A percentile compares a stretch with the other conserved stretches of the same genome.
Evolutionary conservation across 2,888 invertebrate species (phyloP).

Genomic region (Cephus nigrinus): DNA sequence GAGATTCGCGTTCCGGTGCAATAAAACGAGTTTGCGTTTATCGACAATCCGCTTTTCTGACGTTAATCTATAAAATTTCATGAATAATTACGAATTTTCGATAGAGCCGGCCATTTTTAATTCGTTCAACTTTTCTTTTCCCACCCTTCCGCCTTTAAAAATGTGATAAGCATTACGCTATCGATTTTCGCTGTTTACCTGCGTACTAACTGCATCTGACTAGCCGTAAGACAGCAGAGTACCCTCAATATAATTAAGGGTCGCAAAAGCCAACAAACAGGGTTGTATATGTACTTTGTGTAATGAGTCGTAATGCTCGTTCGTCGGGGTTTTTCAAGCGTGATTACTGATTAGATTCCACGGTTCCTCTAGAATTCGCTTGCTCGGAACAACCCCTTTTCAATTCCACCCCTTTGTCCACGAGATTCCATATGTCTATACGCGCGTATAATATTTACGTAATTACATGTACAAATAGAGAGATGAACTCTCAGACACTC

Average conservation of each 20-base stretch:
- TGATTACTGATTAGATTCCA: conserved; percentile 30
- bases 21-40: neutral
- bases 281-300: conserved; percentile 33
- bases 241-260: neutral
- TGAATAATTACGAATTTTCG: neutral
- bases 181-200: neutral
- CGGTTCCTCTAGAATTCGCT: conserved; percentile 25
- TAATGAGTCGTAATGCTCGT: conserved; percentile 42
- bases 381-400: neutral
- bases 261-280: neutral
- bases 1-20: neutral
- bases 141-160: neutral
- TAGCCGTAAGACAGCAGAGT: no score
- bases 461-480: neutral
- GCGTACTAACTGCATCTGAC: neutral
- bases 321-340: conserved; percentile 33
- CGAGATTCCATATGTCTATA: neutral
- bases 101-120: neutral
- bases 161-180: neutral
- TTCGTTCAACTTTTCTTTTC: neutral
- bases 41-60: neutral
- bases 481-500: neutral
- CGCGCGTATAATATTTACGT: neutral
- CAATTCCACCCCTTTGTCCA: neutral
- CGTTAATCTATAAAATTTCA: neutral